Percentiles rank a stretch among this genome's conserved stretches.
Conservation (phyloP, 2,113 vertebrate species). For the Canis aureus region DNA sequence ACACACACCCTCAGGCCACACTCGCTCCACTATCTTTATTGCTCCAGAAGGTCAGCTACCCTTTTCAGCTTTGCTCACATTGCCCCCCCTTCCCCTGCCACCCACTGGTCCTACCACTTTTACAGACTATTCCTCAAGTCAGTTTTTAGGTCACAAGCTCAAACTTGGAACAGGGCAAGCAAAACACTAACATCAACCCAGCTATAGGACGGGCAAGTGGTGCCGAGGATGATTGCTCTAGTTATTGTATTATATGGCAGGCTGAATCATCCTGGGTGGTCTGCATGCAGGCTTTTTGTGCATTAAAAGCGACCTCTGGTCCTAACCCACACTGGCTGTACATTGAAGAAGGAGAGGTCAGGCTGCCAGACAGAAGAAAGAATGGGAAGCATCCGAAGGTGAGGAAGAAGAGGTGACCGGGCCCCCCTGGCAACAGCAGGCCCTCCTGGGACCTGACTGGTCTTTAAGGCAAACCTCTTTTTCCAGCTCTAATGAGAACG, state of each 20-base stretch:
- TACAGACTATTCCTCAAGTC: neutral
- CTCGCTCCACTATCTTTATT: neutral
- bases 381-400: neutral
- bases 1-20: neutral
- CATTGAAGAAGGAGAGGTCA: neutral
- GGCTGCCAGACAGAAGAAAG: neutral
- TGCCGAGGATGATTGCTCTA: neutral
- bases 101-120: neutral
- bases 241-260: neutral
- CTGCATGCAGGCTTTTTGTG: neutral
- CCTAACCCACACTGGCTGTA: neutral
- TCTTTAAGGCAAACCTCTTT: neutral
- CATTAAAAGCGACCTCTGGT: too few relatives aligned
- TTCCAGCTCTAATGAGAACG: neutral
- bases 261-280: neutral
- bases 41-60: neutral
- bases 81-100: neutral
- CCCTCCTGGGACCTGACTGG: neutral
- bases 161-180: neutral
- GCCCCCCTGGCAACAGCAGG: neutral
- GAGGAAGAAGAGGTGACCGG: neutral
- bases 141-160: neutral
- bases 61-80: too few relatives aligned
- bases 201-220: neutral
- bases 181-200: neutral